These are phyloP conservation scores for Ichneumoninae sp. DNA, from an alignment of 2,888 invertebrate species.

Conservation along the genomic window DNA sequence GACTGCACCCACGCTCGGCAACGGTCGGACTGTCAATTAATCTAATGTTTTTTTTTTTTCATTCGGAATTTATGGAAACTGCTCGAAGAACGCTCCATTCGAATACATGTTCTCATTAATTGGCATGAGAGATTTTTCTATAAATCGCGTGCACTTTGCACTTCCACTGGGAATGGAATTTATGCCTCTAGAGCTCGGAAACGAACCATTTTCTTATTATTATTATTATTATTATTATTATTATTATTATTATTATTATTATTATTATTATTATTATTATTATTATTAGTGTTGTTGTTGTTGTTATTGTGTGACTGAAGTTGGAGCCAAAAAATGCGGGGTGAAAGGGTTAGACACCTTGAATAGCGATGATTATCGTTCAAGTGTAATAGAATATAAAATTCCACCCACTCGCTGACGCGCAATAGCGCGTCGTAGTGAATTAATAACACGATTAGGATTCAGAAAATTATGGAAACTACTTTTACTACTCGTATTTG, in stretches of 20 bases:
- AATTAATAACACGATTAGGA: constrained; percentile 31
- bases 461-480: constrained; percentile 16
- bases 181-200: not conserved
- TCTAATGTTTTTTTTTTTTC: not conserved
- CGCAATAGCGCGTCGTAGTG: not conserved
- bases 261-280: not conserved
- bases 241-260: not conserved
- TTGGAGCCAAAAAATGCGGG: not conserved
- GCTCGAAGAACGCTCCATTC: too few species aligned
- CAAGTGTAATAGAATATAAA: constrained; percentile 5
- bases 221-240: not conserved
- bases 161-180: not conserved
- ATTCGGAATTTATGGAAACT: not conserved
- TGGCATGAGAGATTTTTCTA: not conserved
- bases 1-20: too few species aligned
- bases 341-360: constrained; percentile 9
- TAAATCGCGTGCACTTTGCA: not conserved
- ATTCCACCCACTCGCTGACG: constrained; percentile 23
- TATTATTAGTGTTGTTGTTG: not conserved
- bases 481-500: constrained; percentile 9
- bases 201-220: not conserved
- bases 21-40: not conserved
- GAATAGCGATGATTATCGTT: constrained; percentile 7
- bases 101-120: not conserved
- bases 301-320: not conserved